Conservation (phyloP, 2,797 vertebrate species). For the Notamacropus eugenii region DNA sequence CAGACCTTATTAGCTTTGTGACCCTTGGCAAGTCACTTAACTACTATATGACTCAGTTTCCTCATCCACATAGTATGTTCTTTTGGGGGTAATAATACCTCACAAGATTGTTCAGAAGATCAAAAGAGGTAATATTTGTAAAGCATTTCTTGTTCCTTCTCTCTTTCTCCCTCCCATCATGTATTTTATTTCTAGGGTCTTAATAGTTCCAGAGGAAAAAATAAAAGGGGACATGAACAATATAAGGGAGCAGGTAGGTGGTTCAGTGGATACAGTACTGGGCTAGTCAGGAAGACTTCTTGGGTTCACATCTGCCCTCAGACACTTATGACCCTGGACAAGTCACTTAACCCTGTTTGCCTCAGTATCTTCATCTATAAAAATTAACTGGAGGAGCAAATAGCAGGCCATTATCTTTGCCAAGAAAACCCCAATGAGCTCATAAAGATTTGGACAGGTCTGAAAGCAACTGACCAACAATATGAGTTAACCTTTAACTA, state of each 20-base stretch:
- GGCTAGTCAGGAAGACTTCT: not conserved
- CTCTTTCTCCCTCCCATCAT: not conserved
- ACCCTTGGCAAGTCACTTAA: not conserved
- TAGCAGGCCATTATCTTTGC: not conserved
- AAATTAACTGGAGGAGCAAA: not conserved
- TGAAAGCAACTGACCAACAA: not conserved
- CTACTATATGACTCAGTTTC: not conserved
- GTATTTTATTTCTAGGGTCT: not conserved
- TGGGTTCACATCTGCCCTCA: not conserved
- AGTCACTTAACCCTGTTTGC: not conserved
- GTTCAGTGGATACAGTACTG: not conserved
- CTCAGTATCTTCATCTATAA: not conserved
- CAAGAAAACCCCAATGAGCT: not conserved
- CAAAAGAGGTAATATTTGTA: not conserved
- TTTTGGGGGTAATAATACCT: not conserved
- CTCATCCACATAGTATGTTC: not conserved
- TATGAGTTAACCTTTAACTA: not conserved
- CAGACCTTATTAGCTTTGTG: not conserved
- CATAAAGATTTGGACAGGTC: not conserved
- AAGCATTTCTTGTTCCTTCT: not conserved
- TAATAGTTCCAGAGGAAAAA: not conserved
- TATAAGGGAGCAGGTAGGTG: not conserved
- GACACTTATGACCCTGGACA: not conserved
- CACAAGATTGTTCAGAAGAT: not conserved
- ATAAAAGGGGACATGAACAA: not conserved